Evolutionary conservation across 2,888 invertebrate species (phyloP), one percentile per base, ranked within the genome.

Genomic region (Sisyra nigra): DNA sequence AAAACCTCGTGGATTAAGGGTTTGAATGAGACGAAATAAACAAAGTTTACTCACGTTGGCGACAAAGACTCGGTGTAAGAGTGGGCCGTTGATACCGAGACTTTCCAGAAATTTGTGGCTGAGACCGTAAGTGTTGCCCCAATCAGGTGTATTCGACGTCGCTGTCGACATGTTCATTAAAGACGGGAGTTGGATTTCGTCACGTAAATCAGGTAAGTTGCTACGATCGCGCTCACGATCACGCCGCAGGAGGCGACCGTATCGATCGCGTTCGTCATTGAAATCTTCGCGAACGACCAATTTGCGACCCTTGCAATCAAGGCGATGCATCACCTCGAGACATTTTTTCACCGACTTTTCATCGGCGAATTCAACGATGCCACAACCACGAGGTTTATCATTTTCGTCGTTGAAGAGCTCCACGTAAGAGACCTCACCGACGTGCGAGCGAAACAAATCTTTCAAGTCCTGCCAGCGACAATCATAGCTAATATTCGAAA

Each of bases 381-480:
- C 97, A 64, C 89, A 88, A 34, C 98, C 97, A 54, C 89, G 75
- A 0, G 96, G 85, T 58, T 93, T 93, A 40, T 94, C 94, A 63
- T 81, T 83, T 48, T 89, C 87, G 61, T 92, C 92, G 53, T 85
- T 85, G 59, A 92, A 93, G 50, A 97, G 66, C 60, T 97, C 94
- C 18, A 96, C 94, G 66, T 87, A 97, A 14, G 87, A 76, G 19
- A 93, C 92, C 59, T 92, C 92, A 13, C 93, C 94, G 52, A 94
- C 91, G 65, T 74, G 69, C 53, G 80, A 83, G 56, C 89, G 76
- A 56, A 93, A 89, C 45, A 94, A 67, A 67, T 96, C 96, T 65
- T 98, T 98, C 41, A 98, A 67, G 60, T 97, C 96, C 56, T 94
- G 93, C 97, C 97, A 97, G 48, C 91, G 82, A 58, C 83, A 86